These are phyloP conservation scores for Limnephilus rhombicus DNA, from an alignment of 2,888 invertebrate species.

Conservation along the genomic window DNA sequence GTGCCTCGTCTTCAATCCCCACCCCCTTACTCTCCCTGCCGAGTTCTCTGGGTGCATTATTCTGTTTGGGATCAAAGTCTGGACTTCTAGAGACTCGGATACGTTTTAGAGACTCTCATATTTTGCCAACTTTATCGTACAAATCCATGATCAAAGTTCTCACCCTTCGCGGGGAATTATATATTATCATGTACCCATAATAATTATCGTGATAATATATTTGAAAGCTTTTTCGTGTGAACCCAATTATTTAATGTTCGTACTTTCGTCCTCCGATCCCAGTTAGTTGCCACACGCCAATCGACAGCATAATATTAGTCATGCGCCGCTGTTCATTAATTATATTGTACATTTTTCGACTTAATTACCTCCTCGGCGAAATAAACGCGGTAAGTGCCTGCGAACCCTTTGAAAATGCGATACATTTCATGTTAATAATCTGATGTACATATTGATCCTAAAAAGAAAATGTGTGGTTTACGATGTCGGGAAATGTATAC, in stretches of 20 bases:
- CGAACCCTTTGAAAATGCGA: not conserved
- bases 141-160: not conserved
- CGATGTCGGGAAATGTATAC: not conserved
- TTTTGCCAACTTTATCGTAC: not conserved
- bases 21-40: not conserved
- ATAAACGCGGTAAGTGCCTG: not conserved
- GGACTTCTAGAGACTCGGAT: not conserved
- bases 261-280: not conserved
- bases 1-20: not conserved
- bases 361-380: not conserved
- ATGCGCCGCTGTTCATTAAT: not conserved
- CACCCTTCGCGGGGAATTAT: not conserved
- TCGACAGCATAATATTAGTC: not conserved
- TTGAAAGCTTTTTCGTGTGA: slow-evolving; percentile 29
- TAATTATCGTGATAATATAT: not conserved
- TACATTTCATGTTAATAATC: not conserved
- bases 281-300: not conserved
- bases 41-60: not conserved
- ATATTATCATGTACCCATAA: not conserved
- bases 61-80: not conserved
- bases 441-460: not conserved
- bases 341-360: not conserved
- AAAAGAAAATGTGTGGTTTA: no score
- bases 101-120: not conserved
- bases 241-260: not conserved